These are phyloP conservation scores for Pedetes capensis DNA, from an alignment of 2,113 vertebrate species.

Conservation along the genomic window DNA sequence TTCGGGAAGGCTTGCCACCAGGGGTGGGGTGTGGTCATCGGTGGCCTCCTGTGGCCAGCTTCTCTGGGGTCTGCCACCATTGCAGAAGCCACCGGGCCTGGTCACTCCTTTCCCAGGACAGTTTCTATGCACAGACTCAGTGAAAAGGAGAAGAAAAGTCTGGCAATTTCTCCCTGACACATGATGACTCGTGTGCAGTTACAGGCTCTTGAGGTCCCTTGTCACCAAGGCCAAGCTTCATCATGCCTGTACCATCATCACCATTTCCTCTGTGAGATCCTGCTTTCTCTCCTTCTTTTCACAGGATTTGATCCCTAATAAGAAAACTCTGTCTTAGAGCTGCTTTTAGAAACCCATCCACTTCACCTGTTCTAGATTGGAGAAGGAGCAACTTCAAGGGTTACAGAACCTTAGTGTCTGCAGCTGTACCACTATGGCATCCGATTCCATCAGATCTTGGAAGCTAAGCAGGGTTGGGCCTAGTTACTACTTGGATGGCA, in stretches of 20 bases:
- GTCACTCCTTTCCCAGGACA: neutral
- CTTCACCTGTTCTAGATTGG: neutral
- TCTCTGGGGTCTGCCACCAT: neutral
- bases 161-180: neutral
- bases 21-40: neutral
- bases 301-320: neutral
- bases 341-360: neutral
- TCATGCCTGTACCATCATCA: neutral
- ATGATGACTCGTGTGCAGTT: neutral
- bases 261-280: neutral
- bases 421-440: too few relatives aligned
- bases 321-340: neutral
- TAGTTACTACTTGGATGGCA: too few relatives aligned
- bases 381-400: neutral
- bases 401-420: neutral
- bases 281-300: neutral
- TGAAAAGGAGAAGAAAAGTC: neutral
- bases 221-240: neutral
- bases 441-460: too few relatives aligned
- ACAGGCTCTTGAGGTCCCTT: neutral
- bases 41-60: too few relatives aligned
- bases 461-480: too few relatives aligned
- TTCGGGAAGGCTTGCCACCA: neutral
- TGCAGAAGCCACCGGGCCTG: neutral
- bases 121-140: too few relatives aligned